phyloP scores from a whole-genome alignment of 2,797 vertebrate species.

The Picus viridis region DNA sequence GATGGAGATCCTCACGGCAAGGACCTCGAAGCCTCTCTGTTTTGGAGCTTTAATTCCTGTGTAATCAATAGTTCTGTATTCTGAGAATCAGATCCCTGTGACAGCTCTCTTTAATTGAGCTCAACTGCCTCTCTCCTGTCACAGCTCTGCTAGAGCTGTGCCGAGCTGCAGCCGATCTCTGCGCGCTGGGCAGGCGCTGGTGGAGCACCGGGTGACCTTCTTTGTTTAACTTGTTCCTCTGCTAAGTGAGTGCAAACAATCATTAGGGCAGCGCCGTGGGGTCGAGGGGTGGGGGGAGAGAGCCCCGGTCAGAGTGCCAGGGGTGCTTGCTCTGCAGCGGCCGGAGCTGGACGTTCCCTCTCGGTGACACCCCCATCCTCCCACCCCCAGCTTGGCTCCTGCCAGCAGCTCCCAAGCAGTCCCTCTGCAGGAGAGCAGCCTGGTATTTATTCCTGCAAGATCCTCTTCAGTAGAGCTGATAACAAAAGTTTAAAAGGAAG shows the following conservation, averaged over 20 bases:
- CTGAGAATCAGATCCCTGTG: conserved; percentile 56
- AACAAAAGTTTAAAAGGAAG: conserved; percentile 64
- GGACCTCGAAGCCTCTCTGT: conserved; percentile 67
- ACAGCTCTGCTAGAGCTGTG: conserved; percentile 45
- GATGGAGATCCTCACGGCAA: conserved; percentile 3
- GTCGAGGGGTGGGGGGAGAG: not conserved
- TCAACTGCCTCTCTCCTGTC: conserved; percentile 62
- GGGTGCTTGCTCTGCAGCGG: not conserved
- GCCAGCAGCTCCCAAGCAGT: not conserved
- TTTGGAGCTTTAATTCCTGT: conserved; percentile 50
- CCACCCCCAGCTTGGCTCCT: conserved; percentile 36
- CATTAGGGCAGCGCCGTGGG: conserved; percentile 28
- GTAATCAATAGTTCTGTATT: conserved; percentile 62
- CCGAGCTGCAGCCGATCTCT: conserved; percentile 38
- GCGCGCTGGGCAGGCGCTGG: not conserved
- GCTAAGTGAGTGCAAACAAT: conserved; percentile 54
- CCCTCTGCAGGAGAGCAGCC: conserved; percentile 30
- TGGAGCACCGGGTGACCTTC: conserved; percentile 46
- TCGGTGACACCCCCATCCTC: conserved; percentile 32
- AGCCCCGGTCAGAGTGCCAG: conserved; percentile 19
- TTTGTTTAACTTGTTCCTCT: conserved; percentile 65
- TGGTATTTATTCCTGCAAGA: conserved; percentile 44
- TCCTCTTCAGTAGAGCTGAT: conserved; percentile 44
- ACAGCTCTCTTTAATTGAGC: conserved; percentile 62
- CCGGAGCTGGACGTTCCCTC: conserved; percentile 13